phyloP scores from a whole-genome alignment of 2,113 vertebrate genomes.

The Entelurus aequoreus region DNA sequence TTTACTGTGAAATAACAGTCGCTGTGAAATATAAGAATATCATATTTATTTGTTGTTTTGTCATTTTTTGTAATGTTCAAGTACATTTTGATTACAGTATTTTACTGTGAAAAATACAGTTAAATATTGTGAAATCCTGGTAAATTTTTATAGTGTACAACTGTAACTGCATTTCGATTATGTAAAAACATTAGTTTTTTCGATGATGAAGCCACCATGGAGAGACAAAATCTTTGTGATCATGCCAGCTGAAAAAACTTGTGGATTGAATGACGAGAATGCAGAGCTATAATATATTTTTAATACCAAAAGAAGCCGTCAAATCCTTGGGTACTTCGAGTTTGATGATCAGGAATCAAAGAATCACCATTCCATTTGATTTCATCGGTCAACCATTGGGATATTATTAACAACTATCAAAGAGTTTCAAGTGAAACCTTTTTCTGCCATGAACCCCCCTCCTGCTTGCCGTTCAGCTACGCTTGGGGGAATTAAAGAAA shows the following conservation, averaged over 20 bases:
- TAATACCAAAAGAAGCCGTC: slow-evolving; percentile 25
- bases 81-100: too few species aligned
- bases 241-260: slow-evolving; percentile 42
- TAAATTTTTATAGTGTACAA: too few species aligned
- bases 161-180: too few species aligned
- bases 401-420: slow-evolving; percentile 65
- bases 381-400: slow-evolving; percentile 53
- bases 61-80: too few species aligned
- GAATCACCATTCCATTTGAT: slow-evolving; percentile 66
- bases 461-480: slow-evolving; percentile 27
- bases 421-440: slow-evolving; percentile 61
- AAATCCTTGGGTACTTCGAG: slow-evolving; percentile 3
- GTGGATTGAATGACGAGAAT: slow-evolving; percentile 13
- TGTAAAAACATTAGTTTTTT: too few species aligned
- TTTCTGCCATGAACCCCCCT: slow-evolving; percentile 49
- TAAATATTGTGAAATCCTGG: too few species aligned
- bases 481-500: slow-evolving; percentile 42
- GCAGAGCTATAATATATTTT: slow-evolving; percentile 25
- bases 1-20: too few species aligned
- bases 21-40: too few species aligned
- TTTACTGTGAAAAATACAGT: too few species aligned
- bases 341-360: slow-evolving; percentile 65
- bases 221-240: slow-evolving; percentile 32
- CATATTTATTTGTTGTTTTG: too few species aligned
- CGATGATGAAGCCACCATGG: too few species aligned